Base-by-base conservation (phyloP, 2,797 vertebrate species). In the Gallinago stenura region DNA sequence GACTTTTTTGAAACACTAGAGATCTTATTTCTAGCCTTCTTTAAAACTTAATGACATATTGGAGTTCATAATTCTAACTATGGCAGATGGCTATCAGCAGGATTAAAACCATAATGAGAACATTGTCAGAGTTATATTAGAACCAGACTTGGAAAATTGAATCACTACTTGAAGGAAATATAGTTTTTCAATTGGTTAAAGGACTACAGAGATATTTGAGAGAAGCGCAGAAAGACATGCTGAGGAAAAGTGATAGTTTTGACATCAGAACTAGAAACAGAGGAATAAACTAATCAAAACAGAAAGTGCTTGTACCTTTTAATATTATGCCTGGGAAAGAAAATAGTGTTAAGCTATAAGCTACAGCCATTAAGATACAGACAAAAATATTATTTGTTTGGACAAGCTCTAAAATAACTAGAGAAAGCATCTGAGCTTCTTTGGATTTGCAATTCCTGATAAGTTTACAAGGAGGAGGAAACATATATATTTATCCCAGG, bases 161-260 rank as follows among this genome's bases (percentile, higher is more conserved):
- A 89, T 85, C 51, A 50, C 56, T 58, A 28, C 41, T 86, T 75
- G 57, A 86, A 92, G 57, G 28, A 92, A 96, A 94, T 81, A 94
- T 81, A 75, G 76, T 56, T 88, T 92, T 93, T 91, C 80, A 92
- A 13, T 65, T 90, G 24, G 37, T 54, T 89, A 60, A 73, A 84
- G 30, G n/a, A 46, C 83, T 33, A 79, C 33, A 66, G 89, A 92
- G 81, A 83, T 76, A 85, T 87, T 18, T 33, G 24, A 87, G 26
- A 92, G 20, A 86, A 68, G 5, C 2, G 2, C 15, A 66, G 72
- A 76, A 89, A 86, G 37, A n/a, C 16, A n/a, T 30, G 26, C 12
- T 41, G 50, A 77, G 5, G 20, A 90, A 88, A 92, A 82, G 16
- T 37, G 48, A 37, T 37, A 37, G n/a, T 83, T 78, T 92, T 92